Evolutionary conservation across 2,888 invertebrate species (phyloP).

Genomic region (Ischnura elegans): DNA sequence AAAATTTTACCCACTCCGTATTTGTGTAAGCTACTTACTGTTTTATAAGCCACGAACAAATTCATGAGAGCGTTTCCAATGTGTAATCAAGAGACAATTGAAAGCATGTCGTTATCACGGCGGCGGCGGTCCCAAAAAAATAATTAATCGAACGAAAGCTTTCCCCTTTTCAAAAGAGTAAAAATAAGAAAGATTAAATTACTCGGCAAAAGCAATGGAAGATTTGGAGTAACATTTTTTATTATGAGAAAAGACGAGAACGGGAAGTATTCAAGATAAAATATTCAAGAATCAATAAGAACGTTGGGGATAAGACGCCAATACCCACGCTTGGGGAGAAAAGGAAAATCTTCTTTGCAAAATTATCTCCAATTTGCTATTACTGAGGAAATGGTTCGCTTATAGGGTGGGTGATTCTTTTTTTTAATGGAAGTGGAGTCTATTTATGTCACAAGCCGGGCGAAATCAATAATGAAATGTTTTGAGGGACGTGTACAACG

Average conservation of each 20-base stretch:
- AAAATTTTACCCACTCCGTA: no score
- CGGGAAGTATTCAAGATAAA: background rate
- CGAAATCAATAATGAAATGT: conserved; percentile 12
- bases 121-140: no score
- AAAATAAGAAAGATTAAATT: no score
- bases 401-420: background rate
- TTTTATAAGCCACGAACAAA: no score
- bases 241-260: background rate
- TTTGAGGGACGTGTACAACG: background rate
- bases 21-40: no score
- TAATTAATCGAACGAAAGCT: no score
- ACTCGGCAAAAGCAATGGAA: background rate
- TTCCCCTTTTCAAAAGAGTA: no score
- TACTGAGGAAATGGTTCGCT: background rate
- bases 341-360: background rate
- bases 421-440: conserved; percentile 5
- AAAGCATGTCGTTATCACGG: no score
- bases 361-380: background rate
- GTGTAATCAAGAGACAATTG: no score
- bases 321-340: background rate
- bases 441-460: background rate
- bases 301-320: background rate
- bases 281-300: background rate
- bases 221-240: background rate
- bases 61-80: no score